Evolutionary conservation across 1,140 invertebrate genomes (phyloP), one percentile per base, ranked within the genome.

Genomic region (Littorina saxatilis): DNA sequence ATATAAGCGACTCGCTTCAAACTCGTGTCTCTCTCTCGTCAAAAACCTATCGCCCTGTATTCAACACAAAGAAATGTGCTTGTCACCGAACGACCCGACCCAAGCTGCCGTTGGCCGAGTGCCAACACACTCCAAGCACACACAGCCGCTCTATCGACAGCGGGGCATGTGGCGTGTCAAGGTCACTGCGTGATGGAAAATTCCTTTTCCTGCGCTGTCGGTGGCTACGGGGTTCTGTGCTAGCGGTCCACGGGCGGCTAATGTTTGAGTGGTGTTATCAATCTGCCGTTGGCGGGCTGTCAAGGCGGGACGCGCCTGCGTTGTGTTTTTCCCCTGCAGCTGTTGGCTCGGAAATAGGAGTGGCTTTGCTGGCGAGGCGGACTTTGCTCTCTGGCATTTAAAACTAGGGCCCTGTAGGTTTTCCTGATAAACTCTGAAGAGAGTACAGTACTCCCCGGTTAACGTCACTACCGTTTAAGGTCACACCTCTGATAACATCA

Each of bases 121-220:
- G 76, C 76, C 76, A 78, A 63, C 55, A 47, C 43, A 47, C 5
- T 5, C 17, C 5, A 47, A 47, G 43, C 52, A 35, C 37, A 37
- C 15, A 32, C n/a, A 20, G 37, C 35, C 2, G 11, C 23, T 32
- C 73, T 11, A 2, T 47, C 11, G 29, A 3, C 27, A 27, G 17
- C n/a, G 39, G 29, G n/a, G 37, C 55, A 17, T 2, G 5, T 13
- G 20, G 7, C 37, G 23, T 27, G 40, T 78, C 76, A 61, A 35
- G 76, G 37, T 43, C 76, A 43, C 58, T 23, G 76, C 55, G 76
- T 78, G 76, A 52, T 78, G 55, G 55, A 43, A 78, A 61, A 63
- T 78, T 78, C 52, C 74, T 23, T 29, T 27, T 17, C 70, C 43
- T 32, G 20, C 40, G 20, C 15, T 39, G 55, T 78, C 32, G 66